phyloP scores from a whole-genome alignment of 1,140 invertebrate genomes.

The Xylocopa sonorina region DNA sequence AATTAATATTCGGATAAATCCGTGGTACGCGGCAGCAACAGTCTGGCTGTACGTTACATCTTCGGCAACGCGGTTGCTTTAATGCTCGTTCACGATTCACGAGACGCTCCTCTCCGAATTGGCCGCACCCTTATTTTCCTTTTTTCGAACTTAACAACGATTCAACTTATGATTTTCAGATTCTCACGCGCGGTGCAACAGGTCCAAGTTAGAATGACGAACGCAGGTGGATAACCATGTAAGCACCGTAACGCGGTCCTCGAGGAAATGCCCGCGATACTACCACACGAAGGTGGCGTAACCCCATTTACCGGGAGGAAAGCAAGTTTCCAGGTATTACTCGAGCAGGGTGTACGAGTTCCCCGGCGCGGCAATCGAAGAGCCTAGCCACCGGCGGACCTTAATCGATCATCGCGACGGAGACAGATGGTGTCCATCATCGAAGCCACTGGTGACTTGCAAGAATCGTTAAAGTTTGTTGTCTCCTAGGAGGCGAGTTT shows the following conservation, averaged over 20 bases:
- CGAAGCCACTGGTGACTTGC: not conserved
- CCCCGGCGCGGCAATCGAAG: not conserved
- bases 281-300: no score
- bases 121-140: not conserved
- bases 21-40: constrained; percentile 8
- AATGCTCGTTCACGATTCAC: not conserved
- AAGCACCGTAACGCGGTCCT: not conserved
- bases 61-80: not conserved
- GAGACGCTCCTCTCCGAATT: not conserved
- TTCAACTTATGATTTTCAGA: no score
- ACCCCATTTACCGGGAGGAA: constrained; percentile 1
- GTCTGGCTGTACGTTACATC: not conserved
- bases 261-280: not conserved
- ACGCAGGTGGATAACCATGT: not conserved
- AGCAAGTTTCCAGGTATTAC: not conserved
- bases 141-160: no score
- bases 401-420: not conserved
- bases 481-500: not conserved
- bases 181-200: not conserved
- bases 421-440: not conserved
- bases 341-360: constrained; percentile 9
- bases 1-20: constrained; percentile 38
- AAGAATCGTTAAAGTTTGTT: not conserved
- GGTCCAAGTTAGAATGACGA: not conserved
- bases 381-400: no score